Evolutionary conservation across 2,888 invertebrate species (phyloP).

Genomic region (Lamellibrachia columna): DNA sequence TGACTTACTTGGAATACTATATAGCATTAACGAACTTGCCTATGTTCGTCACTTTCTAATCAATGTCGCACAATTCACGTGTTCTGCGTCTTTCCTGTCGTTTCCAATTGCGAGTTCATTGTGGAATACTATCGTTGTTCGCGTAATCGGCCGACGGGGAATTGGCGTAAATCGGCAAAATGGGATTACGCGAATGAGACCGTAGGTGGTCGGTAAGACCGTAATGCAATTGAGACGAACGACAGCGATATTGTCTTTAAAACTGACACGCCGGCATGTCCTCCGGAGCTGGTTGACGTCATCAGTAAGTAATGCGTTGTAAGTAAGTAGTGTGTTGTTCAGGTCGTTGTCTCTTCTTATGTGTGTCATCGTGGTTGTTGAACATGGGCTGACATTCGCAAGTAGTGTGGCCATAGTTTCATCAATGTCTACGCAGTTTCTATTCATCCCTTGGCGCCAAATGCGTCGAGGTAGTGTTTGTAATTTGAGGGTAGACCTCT

Average conservation of each 20-base stretch:
- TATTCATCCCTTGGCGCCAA: too few relatives aligned
- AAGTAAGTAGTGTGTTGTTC: too few relatives aligned
- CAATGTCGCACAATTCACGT: constrained; percentile 1
- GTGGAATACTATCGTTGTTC: not conserved
- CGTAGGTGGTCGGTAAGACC: not conserved
- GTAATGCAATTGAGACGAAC: constrained; percentile 16
- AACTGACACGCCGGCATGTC: not conserved
- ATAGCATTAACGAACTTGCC: not conserved
- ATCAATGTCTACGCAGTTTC: too few relatives aligned
- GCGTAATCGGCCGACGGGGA: constrained; percentile 3
- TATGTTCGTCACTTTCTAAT: not conserved
- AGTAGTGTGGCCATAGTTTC: too few relatives aligned
- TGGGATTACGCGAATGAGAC: not conserved
- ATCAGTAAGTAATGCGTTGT: not conserved
- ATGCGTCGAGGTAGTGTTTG: too few relatives aligned
- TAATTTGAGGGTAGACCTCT: too few relatives aligned
- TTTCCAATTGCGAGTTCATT: not conserved
- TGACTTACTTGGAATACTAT: not conserved
- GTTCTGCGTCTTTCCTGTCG: not conserved
- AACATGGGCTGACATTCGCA: too few relatives aligned
- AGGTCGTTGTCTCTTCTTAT: too few relatives aligned
- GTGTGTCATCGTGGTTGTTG: too few relatives aligned
- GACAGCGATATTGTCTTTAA: constrained; percentile 1
- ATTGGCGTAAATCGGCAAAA: not conserved
- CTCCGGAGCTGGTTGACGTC: not conserved